A percentile compares a stretch with the other conserved stretches of the same genome.
These are phyloP conservation scores for Gopherus evgoodei DNA, from an alignment of 2,113 vertebrate species.

Conservation along the genomic window DNA sequence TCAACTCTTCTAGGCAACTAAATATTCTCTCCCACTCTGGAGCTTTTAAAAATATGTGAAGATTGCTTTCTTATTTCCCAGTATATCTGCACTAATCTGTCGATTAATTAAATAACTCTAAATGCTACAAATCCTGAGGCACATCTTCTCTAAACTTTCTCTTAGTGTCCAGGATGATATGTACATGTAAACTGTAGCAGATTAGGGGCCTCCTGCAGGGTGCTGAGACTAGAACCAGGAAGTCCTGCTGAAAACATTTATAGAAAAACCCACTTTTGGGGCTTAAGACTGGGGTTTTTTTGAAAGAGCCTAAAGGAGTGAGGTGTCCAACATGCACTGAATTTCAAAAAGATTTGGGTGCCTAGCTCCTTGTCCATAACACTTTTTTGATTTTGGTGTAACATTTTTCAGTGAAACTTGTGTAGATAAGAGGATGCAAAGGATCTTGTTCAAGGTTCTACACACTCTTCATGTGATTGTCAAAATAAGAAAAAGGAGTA, in stretches of 20 bases:
- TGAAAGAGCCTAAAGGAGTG: background rate
- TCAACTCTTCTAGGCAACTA: background rate
- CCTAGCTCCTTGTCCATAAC: background rate
- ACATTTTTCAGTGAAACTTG: background rate
- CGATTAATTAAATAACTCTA: background rate
- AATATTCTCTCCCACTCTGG: background rate
- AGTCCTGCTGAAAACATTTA: background rate
- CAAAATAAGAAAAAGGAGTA: constrained; percentile 30
- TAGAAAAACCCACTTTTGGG: background rate
- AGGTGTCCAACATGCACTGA: background rate
- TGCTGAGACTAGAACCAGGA: background rate
- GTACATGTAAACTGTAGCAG: background rate
- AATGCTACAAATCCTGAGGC: background rate
- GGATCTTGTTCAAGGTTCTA: background rate
- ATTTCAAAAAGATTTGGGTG: background rate
- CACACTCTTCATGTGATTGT: background rate
- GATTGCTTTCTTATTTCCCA: background rate
- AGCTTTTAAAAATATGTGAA: background rate
- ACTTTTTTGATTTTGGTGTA: background rate
- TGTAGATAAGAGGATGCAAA: background rate
- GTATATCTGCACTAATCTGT: background rate
- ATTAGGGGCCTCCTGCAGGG: background rate
- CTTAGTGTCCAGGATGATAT: background rate
- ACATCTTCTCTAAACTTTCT: background rate
- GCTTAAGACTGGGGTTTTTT: background rate